phyloP scores from a whole-genome alignment of 2,113 vertebrate genomes.

The Microtus oregoni region DNA sequence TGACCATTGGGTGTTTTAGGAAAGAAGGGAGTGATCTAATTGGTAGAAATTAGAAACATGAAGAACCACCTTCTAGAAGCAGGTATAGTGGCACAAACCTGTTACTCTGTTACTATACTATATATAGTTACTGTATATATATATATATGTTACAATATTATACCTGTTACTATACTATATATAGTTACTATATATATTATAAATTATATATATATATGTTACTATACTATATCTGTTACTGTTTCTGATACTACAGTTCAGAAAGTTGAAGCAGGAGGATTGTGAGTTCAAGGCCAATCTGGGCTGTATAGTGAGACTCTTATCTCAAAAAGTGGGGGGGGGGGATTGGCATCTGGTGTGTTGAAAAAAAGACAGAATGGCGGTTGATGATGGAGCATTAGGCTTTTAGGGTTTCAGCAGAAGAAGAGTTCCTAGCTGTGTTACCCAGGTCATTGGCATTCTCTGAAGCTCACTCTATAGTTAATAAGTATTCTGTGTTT shows the following conservation, averaged over 20 bases:
- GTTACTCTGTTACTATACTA: no score
- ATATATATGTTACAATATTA: no score
- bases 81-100: neutral
- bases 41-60: neutral
- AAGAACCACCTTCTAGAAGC: neutral
- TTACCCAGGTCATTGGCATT: neutral
- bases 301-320: neutral
- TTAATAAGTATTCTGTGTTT: neutral
- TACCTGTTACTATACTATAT: no score
- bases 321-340: neutral
- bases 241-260: neutral
- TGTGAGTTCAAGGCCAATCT: neutral
- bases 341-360: neutral
- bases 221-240: no score
- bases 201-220: no score
- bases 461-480: slow-evolving; percentile 22
- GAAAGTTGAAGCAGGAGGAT: neutral
- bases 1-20: neutral
- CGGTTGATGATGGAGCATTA: neutral
- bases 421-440: neutral
- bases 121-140: no score
- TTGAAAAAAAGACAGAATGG: neutral
- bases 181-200: no score
- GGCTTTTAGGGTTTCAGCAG: slow-evolving; percentile 16
- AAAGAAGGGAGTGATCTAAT: neutral